Conservation (phyloP, 2,113 vertebrate species). For the Gallinago media region DNA sequence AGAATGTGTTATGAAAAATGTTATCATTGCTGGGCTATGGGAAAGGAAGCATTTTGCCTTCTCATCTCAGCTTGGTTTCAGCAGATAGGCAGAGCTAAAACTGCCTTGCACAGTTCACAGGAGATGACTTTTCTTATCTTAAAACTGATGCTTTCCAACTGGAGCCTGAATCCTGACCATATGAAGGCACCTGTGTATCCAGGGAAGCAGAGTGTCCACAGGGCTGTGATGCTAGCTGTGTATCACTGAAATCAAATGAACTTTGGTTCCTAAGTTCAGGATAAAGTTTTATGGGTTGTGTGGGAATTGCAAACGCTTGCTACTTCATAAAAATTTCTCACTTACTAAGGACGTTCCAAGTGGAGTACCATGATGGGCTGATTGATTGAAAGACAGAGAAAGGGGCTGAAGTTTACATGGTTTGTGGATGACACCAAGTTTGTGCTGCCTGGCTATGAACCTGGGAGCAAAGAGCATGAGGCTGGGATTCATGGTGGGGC, state of each 20-base stretch:
- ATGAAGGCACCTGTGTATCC: not conserved
- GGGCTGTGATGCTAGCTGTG: not conserved
- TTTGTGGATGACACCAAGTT: not conserved
- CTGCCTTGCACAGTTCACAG: not conserved
- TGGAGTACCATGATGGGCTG: not conserved
- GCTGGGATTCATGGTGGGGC: not conserved
- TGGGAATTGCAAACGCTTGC: not conserved
- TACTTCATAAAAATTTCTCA: not conserved
- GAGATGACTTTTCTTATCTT: not conserved
- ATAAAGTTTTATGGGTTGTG: not conserved
- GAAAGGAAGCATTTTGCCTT: constrained; percentile 34
- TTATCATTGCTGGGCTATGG: not conserved
- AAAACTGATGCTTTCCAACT: not conserved
- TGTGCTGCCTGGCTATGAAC: not conserved
- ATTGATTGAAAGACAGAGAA: not conserved
- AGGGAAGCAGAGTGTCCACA: not conserved
- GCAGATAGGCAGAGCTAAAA: not conserved
- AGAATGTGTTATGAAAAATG: constrained; percentile 3
- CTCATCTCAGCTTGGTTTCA: not conserved
- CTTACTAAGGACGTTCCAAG: not conserved
- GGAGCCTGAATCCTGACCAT: not conserved
- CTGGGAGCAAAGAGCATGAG: not conserved
- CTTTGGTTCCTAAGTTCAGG: not conserved
- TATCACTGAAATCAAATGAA: not conserved
- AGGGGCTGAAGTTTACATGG: not conserved